Evolutionary conservation across 1,140 invertebrate genomes (phyloP).

Genomic region (Chrysomallon squamiferum): DNA sequence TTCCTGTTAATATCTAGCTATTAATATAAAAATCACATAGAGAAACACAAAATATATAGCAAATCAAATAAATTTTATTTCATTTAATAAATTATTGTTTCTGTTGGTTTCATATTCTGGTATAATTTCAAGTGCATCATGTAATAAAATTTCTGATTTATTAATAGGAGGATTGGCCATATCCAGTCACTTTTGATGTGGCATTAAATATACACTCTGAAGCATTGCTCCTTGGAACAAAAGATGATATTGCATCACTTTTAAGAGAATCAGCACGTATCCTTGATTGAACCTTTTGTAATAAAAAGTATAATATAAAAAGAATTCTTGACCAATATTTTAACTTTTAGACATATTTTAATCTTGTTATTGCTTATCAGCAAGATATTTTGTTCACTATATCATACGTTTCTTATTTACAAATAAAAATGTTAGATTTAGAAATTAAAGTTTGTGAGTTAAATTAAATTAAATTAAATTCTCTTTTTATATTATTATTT

Average conservation of each 20-base stretch:
- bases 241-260: conserved; percentile 40
- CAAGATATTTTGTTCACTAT: neutral
- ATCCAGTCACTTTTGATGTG: conserved; percentile 34
- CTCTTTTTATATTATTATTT: too few species aligned
- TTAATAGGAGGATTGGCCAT: conserved; percentile 38
- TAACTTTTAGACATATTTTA: neutral
- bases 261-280: conserved; percentile 48
- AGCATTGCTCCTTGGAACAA: conserved; percentile 30
- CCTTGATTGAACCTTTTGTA: conserved; percentile 18
- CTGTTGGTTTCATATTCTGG: too few species aligned
- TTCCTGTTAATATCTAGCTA: too few species aligned
- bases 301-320: neutral
- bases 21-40: too few species aligned
- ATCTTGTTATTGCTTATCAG: neutral
- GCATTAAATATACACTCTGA: conserved; percentile 38
- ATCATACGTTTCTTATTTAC: neutral
- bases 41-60: too few species aligned
- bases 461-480: neutral
- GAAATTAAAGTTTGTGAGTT: neutral
- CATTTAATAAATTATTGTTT: too few species aligned
- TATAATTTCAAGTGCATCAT: too few species aligned
- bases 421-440: neutral
- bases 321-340: neutral
- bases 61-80: too few species aligned
- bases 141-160: too few species aligned